A percentile compares a stretch with the other conserved stretches of the same genome.
phyloP scores from a whole-genome alignment of 2,797 vertebrate genomes.

The Gobionotothen gibberifrons region DNA sequence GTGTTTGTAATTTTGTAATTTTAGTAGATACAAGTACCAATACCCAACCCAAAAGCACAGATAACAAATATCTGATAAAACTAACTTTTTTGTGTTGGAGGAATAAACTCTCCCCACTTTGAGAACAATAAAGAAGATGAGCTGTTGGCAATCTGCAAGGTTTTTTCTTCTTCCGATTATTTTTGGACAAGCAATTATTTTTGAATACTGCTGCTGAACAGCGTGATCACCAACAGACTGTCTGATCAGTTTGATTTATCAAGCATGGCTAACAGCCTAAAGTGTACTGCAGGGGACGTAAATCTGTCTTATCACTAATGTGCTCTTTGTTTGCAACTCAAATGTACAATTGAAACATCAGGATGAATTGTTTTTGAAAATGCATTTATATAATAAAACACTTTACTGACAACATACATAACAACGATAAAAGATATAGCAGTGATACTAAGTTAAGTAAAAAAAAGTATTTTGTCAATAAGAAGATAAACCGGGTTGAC shows the following conservation, averaged over 20 bases:
- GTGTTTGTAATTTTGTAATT: too few relatives aligned
- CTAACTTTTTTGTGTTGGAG: not conserved
- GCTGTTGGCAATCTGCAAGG: not conserved
- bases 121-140: not conserved
- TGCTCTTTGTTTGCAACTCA: not conserved
- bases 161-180: not conserved
- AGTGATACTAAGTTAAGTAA: not conserved
- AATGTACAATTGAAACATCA: not conserved
- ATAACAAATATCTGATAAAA: not conserved
- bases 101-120: not conserved
- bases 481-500: not conserved
- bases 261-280: conserved; percentile 4
- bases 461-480: not conserved
- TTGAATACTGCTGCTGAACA: conserved; percentile 34
- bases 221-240: conserved; percentile 10
- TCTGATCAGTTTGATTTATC: conserved; percentile 37
- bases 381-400: not conserved
- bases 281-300: not conserved
- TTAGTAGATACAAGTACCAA: not conserved
- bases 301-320: not conserved
- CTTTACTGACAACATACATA: not conserved
- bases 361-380: not conserved
- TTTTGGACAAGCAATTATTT: conserved; percentile 37
- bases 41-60: not conserved
- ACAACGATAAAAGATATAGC: not conserved